Conservation (phyloP, 1,140 invertebrate species). For the Apis cerana region DNA sequence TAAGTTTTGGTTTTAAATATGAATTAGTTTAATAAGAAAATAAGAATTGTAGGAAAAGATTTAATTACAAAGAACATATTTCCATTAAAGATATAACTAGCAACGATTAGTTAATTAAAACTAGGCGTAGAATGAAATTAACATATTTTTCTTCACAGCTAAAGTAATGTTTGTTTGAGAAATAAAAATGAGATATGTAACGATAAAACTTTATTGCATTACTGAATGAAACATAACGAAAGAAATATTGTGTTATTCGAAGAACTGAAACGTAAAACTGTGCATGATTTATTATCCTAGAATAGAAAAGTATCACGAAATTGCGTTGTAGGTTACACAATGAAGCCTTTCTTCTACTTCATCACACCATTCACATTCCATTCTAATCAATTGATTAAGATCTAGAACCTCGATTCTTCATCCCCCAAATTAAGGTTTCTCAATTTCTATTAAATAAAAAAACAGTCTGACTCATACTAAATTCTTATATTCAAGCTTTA, state of each 20-base stretch:
- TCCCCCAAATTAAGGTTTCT: not conserved
- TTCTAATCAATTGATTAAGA: constrained; percentile 37
- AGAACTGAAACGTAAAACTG: not conserved
- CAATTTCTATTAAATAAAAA: not conserved
- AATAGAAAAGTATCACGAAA: not conserved
- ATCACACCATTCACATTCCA: constrained; percentile 19
- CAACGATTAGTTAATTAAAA: no score
- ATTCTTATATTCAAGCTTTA: no score
- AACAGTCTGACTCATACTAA: no score
- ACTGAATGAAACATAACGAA: not conserved
- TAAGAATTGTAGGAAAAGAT: no score
- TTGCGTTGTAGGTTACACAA: constrained; percentile 9
- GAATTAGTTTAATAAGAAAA: no score
- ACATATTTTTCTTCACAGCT: no score
- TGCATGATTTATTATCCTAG: not conserved
- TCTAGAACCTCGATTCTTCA: constrained; percentile 14
- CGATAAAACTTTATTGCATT: no score
- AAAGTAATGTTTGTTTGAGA: not conserved
- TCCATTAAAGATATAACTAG: no score
- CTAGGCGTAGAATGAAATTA: no score
- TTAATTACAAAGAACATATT: no score
- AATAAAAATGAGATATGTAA: not conserved
- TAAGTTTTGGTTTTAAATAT: no score
- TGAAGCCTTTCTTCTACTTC: constrained; percentile 19
- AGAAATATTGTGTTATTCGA: not conserved